Percentiles rank a stretch among this genome's conserved stretches.
Conservation (phyloP, 2,113 vertebrate species). For the Chlorodrepanis virens region DNA sequence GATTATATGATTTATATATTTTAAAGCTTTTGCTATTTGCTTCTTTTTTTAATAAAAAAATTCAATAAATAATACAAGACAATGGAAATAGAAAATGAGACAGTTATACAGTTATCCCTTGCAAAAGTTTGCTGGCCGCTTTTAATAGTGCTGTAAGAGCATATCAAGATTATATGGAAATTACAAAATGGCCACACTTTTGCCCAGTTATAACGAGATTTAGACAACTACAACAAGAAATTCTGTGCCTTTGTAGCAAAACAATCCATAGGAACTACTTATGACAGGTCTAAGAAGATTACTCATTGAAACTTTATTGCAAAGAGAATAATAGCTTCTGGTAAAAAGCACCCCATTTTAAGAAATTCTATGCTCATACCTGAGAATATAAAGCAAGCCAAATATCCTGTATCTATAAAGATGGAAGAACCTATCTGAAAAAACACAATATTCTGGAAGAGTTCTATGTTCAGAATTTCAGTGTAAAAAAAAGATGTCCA, state of each 20-base stretch:
- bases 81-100: neutral
- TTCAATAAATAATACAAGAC: neutral
- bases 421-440: neutral
- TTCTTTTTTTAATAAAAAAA: neutral
- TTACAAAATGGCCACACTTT: neutral
- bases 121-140: neutral
- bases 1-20: neutral
- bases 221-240: neutral
- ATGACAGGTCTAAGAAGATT: neutral
- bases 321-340: neutral
- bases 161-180: neutral
- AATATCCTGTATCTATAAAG: neutral
- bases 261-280: fast-evolving
- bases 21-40: neutral
- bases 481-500: neutral
- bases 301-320: neutral
- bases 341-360: neutral
- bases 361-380: neutral
- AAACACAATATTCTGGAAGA: neutral
- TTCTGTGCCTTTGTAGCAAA: neutral
- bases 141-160: neutral
- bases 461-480: neutral
- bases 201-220: neutral
- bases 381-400: neutral
- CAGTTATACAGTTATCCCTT: neutral